Percentiles rank a stretch among this genome's conserved stretches.
phyloP scores from a whole-genome alignment of 2,113 vertebrate species.

The Sturnus vulgaris region DNA sequence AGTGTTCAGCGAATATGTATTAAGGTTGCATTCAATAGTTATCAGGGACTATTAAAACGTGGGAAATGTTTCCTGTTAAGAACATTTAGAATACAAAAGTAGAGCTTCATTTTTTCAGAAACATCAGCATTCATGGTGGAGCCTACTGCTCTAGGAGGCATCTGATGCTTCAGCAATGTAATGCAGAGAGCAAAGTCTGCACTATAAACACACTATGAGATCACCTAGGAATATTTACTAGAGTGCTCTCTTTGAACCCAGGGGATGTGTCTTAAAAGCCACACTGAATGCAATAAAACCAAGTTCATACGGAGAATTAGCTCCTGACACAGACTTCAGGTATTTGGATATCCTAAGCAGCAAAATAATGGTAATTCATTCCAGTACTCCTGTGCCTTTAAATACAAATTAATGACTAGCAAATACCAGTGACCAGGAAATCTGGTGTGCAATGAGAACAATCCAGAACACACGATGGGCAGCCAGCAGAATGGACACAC shows the following conservation, averaged over 20 bases:
- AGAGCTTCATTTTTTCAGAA: background rate
- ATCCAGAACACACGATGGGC: background rate
- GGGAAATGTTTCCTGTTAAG: background rate
- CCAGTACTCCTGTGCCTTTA: background rate
- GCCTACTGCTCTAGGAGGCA: rapidly evolving
- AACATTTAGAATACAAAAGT: background rate
- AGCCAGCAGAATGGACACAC: background rate
- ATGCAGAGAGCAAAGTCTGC: background rate
- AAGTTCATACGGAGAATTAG: background rate
- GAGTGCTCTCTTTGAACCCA: background rate
- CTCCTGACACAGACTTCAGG: background rate
- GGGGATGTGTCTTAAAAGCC: background rate
- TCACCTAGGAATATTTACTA: background rate
- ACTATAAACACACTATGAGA: background rate
- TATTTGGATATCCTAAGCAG: background rate
- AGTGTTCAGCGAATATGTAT: background rate
- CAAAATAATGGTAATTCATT: background rate
- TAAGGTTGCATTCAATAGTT: background rate
- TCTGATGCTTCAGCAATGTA: background rate
- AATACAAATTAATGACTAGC: background rate
- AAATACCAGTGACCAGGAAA: background rate
- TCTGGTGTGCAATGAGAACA: background rate
- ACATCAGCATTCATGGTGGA: background rate
- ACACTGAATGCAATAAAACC: background rate
- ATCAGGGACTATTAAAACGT: background rate